Conservation (phyloP, 2,797 vertebrate species). For the Psittacula derbiana region DNA sequence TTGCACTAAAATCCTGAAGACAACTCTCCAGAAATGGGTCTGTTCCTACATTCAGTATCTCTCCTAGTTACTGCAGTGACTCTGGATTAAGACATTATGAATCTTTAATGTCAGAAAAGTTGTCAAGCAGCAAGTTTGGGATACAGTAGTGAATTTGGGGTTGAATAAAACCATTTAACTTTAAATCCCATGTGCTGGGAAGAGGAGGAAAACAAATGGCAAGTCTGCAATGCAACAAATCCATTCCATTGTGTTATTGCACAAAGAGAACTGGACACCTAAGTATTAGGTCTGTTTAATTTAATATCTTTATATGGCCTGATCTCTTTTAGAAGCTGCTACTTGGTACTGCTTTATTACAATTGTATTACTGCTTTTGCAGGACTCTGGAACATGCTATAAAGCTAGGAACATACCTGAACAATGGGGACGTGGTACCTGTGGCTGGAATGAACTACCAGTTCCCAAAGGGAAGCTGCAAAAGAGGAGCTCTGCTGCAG, state of each 20-base stretch:
- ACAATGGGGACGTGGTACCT: neutral
- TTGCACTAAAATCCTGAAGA: neutral
- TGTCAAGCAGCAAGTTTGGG: conserved; percentile 56
- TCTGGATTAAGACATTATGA: conserved; percentile 58
- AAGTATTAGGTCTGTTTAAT: neutral
- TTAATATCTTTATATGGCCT: neutral
- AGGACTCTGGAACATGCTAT: neutral
- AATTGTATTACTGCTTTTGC: conserved; percentile 5
- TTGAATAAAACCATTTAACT: conserved; percentile 52
- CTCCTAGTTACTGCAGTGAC: conserved; percentile 24
- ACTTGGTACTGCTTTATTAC: neutral
- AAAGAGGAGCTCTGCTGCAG: neutral
- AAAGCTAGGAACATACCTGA: neutral
- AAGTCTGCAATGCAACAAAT: conserved; percentile 41
- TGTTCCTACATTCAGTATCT: neutral
- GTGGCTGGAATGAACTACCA: neutral
- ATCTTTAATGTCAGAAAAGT: conserved; percentile 16
- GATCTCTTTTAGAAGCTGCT: neutral
- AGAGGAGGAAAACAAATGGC: conserved; percentile 12
- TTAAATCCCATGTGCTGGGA: neutral
- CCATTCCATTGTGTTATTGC: neutral
- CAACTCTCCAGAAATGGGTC: neutral
- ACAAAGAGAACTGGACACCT: neutral
- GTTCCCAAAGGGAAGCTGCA: neutral
- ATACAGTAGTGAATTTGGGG: conserved; percentile 23